Base-by-base conservation (phyloP, 2,113 vertebrate genomes). In the Ursus arctos region DNA sequence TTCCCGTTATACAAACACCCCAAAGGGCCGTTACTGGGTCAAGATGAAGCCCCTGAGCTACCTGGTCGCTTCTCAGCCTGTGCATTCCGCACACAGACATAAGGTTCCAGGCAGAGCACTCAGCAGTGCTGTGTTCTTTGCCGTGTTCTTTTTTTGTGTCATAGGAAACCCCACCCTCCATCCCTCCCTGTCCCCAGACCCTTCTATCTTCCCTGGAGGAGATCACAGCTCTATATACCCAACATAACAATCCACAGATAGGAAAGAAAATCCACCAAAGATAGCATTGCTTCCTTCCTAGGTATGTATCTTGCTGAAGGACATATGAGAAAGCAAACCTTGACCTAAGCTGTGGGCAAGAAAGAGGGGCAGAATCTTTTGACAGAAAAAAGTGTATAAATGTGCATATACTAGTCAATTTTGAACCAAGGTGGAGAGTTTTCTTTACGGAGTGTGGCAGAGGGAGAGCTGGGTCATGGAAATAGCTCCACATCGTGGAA, bases 341-440 rank as follows among this genome's bases (percentile, higher is more conserved):
- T 84, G 55, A 91, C 83, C 67, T 69, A 71, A 81, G 33, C 53
- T 65, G 36, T n/a, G 67, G 80, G 59, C 36, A 88, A 87, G 88
- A 47, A 97, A 94, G 82, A 80, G 43, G 7, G 47, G 18, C 74
- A 80, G 53, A 26, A 18, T 47, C 49, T 85, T 95, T 33, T 76
- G 61, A 76, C 14, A 61, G 80, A 59, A 88, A 83, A 31, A 74
- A 83, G 51, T 91, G 16, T 71, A 14, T 67, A 36, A 5, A n/a
- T 79, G 88, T 92, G 88, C 13, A 95, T 87, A 82, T 69, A 14
- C 21, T 72, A 18, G 74, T 92, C 83, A 89, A 14, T 69, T 31
- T 33, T 76, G 74, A 96, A 86, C 18, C 49, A 91, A 83, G 74
- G 74, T 51, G 43, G 59, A 84, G 89, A 40, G 24, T 83, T 91